Conservation (phyloP, 2,797 vertebrate species). For the Myripristis jacobus region DNA sequence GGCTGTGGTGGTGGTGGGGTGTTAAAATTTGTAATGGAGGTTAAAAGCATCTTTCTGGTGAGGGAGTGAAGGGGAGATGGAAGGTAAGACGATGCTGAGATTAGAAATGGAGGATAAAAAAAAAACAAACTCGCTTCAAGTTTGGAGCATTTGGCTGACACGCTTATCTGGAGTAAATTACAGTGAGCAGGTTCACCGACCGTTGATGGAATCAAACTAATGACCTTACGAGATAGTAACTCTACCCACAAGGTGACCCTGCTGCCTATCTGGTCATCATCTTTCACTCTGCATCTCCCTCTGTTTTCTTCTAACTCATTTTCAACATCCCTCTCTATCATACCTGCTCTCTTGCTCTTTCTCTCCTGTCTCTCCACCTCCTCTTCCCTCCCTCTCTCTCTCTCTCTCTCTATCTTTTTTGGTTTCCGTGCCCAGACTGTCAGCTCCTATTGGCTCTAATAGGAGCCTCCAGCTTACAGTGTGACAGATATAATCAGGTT, state of each 20-base stretch:
- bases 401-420: not conserved
- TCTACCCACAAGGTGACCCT: not conserved
- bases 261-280: too few relatives aligned
- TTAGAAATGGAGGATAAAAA: constrained; percentile 29
- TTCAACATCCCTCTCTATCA: not conserved
- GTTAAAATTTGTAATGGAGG: constrained; percentile 38
- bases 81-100: not conserved
- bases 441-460: constrained; percentile 42
- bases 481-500: constrained; percentile 49
- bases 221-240: not conserved
- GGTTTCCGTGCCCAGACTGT: constrained; percentile 24
- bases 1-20: not conserved
- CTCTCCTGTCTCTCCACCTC: not conserved
- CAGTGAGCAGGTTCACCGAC: not conserved
- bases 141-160: not conserved
- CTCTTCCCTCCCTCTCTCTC: not conserved
- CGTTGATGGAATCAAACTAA: too few relatives aligned
- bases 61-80: not conserved
- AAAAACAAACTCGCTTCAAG: constrained; percentile 25
- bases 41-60: constrained; percentile 1
- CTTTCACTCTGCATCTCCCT: not conserved
- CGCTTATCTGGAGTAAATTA: not conserved
- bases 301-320: too few relatives aligned
- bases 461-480: constrained; percentile 21
- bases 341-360: too few relatives aligned